Conservation (phyloP, 2,797 vertebrate genomes). For the Phalloptychus januarius region DNA sequence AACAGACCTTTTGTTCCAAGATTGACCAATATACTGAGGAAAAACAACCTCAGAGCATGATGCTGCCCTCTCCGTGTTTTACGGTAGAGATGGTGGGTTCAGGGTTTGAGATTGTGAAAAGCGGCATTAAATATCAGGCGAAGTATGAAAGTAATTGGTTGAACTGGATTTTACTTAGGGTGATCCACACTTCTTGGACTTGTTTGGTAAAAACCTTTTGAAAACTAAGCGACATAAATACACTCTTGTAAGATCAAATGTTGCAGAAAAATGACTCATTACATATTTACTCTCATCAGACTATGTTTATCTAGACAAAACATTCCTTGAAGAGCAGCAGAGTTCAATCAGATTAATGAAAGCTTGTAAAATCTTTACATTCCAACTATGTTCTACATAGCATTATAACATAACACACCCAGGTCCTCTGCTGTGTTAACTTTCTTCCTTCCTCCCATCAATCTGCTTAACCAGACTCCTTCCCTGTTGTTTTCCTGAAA, state of each 20-base stretch:
- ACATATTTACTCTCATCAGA: neutral
- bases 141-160: neutral
- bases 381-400: neutral
- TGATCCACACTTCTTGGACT: neutral
- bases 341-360: neutral
- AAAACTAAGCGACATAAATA: neutral
- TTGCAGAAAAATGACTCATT: neutral
- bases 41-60: neutral
- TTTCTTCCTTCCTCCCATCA: conserved; percentile 10
- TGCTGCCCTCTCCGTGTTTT: neutral
- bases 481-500: conserved; percentile 4
- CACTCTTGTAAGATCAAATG: neutral
- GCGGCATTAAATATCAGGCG: neutral
- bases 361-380: neutral
- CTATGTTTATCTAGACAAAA: neutral
- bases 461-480: conserved; percentile 27
- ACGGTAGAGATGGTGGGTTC: neutral
- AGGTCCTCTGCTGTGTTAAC: conserved; percentile 33
- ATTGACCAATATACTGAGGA: neutral
- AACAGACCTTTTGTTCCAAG: neutral
- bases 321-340: neutral
- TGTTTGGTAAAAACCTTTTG: neutral
- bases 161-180: neutral
- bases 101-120: neutral
- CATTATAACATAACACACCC: conserved; percentile 1